Evolutionary conservation across 1,140 invertebrate species (phyloP), one percentile per base, ranked within the genome.

Genomic region (Theocolax elegans): DNA sequence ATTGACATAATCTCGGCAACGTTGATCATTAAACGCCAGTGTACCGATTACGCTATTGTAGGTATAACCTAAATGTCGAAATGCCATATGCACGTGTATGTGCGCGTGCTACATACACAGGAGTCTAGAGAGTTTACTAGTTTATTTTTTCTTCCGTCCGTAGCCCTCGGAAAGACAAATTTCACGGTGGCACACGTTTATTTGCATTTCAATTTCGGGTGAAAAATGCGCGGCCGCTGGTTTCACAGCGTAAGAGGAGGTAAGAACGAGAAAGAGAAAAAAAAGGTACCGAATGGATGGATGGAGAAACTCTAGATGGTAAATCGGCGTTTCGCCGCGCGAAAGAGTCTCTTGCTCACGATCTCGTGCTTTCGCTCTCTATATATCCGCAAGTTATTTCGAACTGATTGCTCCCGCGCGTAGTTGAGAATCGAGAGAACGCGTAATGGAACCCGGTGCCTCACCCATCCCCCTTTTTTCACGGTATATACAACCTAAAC

Each of bases 171-270:
- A 35, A 21, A 67, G 65, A 67, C 54, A 59, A 67, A 67, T 67
- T 67, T 59, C 65, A 56, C 62, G 38, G 19, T 46, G n/a, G 48
- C 25, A 27, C 51, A 9, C 40, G 19, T 70, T 25, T 68, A 63
- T 69, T 69, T 69, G 67, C 67, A 69, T 69, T 69, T 69, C 67
- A 63, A 69, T 69, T 63, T 68, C 59, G 25, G 49, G 6, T 69
- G 59, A 69, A 54, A 69, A 69, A 69, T 63, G 56, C 25, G 25
- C 6, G n/a, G 31, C 13, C 1, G 7, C 25, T 15, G 21, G 44
- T 8, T 31, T 19, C n/a, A n/a, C 19, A 25, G 59, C 42, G 42
- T 31, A 62, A 25, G 29, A 23, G 17, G 58, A 29, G 23, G 35
- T 17, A 15, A 15, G 4, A 51, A 17, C 10, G 19, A 9, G 17